These are phyloP conservation scores for Esox niger DNA, from an alignment of 2,113 vertebrate species.

Conservation along the genomic window DNA sequence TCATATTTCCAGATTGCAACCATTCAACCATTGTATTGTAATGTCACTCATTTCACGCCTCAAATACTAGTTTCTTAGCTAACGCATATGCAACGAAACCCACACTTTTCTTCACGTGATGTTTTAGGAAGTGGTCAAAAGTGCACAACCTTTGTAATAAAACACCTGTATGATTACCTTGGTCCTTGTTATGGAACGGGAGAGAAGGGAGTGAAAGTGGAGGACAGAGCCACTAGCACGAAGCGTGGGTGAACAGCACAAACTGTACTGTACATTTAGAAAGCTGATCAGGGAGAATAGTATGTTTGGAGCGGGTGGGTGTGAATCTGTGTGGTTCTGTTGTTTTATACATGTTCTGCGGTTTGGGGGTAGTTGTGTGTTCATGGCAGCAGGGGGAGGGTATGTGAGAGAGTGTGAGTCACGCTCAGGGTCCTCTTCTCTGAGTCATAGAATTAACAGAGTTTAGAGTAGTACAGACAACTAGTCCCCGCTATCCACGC, in stretches of 20 bases:
- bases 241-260: background rate
- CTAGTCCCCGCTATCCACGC: too few relatives aligned
- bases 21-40: constrained; percentile 46
- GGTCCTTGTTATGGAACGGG: constrained; percentile 31
- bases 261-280: background rate
- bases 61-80: constrained; percentile 48
- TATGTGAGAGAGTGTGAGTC: constrained; percentile 43
- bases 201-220: constrained; percentile 25
- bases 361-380: constrained; percentile 21
- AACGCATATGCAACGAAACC: constrained; percentile 53
- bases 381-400: constrained; percentile 19
- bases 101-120: constrained; percentile 35
- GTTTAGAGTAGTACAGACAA: too few relatives aligned
- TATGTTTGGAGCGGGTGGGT: background rate
- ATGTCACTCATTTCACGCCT: constrained; percentile 37
- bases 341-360: constrained; percentile 38
- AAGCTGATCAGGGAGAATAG: background rate
- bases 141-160: constrained; percentile 35
- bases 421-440: constrained; percentile 23
- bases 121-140: constrained; percentile 58
- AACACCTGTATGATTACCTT: constrained; percentile 41
- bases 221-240: constrained; percentile 17
- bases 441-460: constrained; percentile 41
- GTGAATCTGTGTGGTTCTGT: constrained; percentile 30
- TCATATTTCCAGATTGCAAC: constrained; percentile 23